Base-by-base conservation (phyloP, 2,888 invertebrate species). In the Scrobipalpa costella region DNA sequence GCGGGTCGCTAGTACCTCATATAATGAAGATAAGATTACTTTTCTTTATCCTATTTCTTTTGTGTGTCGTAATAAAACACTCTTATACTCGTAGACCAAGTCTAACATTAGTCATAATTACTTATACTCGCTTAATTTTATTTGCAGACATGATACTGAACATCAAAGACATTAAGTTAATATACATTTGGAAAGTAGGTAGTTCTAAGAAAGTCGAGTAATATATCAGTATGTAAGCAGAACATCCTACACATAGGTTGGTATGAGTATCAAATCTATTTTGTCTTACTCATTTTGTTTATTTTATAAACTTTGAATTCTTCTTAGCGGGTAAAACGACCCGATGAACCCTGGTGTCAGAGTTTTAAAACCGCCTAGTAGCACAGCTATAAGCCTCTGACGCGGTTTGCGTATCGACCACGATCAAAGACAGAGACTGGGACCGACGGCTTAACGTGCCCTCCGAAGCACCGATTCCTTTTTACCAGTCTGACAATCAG, bases 161-260 rank as follows among this genome's bases (percentile, higher is more conserved):
- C 55, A 57, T 57, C 55, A 57, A 57, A 57, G 55, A 27, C 33
- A 57, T n/a, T 57, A 52, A 52, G 52, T 55, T 27, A 1, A 55
- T n/a, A 33, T 44, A n/a, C 33, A 55, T 33, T 55, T 7, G 19
- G 19, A 33, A 52, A 50, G 19, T 27, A 21, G 19, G 50, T 50
- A 57, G 57, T 17, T 57, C 57, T 17, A 8, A 9, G 21, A 57
- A 57, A 57, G 15, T 36, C 13, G 7, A 55, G 9, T 19, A 17
- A 19, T 19, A 17, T 19, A 19, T 8, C n/a, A 6, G 15, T 11
- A n/a, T 2, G 13, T n/a, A n/a, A 44, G 15, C 13, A 15, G 15
- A 7, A 11, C 7, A 11, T 13, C n/a, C 13, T 38, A 13, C 13
- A 38, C 8, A 13, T 38, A 2, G 8, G 2, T n/a, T n/a, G n/a